Evolutionary conservation across 1,140 invertebrate species (phyloP).

Genomic region (Calliopsis andreniformis): DNA sequence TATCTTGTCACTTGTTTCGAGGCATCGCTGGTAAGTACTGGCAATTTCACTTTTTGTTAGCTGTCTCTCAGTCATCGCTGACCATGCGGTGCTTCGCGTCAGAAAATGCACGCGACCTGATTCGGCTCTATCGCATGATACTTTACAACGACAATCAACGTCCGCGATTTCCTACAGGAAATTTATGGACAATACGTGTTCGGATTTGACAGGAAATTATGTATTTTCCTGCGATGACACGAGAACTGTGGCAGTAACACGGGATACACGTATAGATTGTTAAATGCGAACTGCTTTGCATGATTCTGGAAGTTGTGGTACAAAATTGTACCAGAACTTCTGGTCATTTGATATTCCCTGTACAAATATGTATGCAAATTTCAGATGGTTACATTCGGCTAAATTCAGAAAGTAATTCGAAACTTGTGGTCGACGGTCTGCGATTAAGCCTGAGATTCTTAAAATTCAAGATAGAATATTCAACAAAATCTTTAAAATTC

Average conservation of each 20-base stretch:
- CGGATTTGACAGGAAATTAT: not conserved
- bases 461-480: too few relatives aligned
- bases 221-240: not conserved
- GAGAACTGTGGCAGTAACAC: not conserved
- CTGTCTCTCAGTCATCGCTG: constrained; percentile 15
- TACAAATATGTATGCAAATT: too few relatives aligned
- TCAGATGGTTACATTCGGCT: too few relatives aligned
- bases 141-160: constrained; percentile 37
- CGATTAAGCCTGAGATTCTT: too few relatives aligned
- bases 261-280: not conserved
- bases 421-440: too few relatives aligned
- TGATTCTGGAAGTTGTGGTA: not conserved
- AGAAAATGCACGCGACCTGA: constrained; percentile 58
- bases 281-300: not conserved
- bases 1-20: constrained; percentile 61
- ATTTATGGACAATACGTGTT: constrained; percentile 28
- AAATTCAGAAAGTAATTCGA: too few relatives aligned
- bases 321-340: not conserved
- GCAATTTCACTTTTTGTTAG: constrained; percentile 64
- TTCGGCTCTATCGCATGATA: constrained; percentile 41
- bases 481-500: too few relatives aligned
- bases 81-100: constrained; percentile 49
- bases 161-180: constrained; percentile 27
- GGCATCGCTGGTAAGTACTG: constrained; percentile 62
- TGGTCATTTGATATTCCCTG: not conserved